Evolutionary conservation across 2,888 invertebrate species (phyloP).

Genomic region (Conus canariensis): DNA sequence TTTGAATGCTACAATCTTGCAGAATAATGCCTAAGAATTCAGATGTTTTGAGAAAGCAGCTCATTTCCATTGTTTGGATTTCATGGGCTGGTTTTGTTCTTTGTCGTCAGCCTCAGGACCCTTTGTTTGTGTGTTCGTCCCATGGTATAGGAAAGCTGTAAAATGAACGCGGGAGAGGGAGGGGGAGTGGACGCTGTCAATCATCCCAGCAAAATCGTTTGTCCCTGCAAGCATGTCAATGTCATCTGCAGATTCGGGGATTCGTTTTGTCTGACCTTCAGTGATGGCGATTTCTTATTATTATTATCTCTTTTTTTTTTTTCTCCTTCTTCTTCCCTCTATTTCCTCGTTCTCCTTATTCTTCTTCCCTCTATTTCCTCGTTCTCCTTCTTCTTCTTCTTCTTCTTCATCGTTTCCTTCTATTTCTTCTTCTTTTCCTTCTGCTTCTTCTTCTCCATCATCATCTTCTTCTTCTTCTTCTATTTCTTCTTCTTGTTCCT

Average conservation of each 20-base stretch:
- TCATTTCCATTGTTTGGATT: neutral
- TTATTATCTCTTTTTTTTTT: slow-evolving; percentile 5
- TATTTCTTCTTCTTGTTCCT: too few relatives aligned
- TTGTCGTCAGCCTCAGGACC: neutral
- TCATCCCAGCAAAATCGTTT: too few relatives aligned
- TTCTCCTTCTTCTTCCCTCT: neutral
- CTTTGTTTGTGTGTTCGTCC: neutral
- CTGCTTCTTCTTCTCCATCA: neutral
- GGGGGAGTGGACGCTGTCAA: too few relatives aligned
- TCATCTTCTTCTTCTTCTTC: too few relatives aligned
- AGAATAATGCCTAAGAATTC: too few relatives aligned
- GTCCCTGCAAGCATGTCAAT: too few relatives aligned
- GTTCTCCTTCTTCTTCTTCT: too few relatives aligned
- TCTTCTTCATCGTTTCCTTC: neutral
- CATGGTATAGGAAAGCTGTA: too few relatives aligned
- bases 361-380: neutral
- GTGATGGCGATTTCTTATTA: neutral
- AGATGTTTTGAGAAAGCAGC: too few relatives aligned
- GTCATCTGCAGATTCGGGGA: too few relatives aligned
- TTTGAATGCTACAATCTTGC: too few relatives aligned
- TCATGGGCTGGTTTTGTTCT: neutral
- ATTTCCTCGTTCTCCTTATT: neutral
- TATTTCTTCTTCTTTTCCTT: neutral
- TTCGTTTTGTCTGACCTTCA: neutral
- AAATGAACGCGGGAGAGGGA: too few relatives aligned